phyloP scores from a whole-genome alignment of 1,140 invertebrate species.

The Lepidurus apus region DNA sequence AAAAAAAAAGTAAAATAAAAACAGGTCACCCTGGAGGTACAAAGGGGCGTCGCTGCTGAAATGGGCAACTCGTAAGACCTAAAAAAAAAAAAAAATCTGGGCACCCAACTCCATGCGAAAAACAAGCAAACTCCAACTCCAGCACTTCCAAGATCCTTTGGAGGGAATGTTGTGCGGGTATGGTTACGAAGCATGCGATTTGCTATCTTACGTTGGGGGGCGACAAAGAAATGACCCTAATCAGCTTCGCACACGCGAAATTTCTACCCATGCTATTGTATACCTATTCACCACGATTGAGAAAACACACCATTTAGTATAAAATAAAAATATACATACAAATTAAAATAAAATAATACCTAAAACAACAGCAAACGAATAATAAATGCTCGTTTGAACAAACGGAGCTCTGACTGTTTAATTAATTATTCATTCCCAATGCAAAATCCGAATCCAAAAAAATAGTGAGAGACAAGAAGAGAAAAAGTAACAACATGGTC shows the following conservation, averaged over 20 bases:
- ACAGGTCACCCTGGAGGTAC: background rate
- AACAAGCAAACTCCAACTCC: background rate
- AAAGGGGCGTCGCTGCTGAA: slow-evolving; percentile 17
- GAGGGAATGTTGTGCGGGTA: background rate
- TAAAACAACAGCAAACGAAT: no score
- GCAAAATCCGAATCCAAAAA: background rate
- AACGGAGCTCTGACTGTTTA: background rate
- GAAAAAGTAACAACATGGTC: background rate
- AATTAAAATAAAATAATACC: no score
- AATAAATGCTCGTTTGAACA: no score
- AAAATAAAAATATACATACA: background rate
- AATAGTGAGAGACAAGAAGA: background rate
- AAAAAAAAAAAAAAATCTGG: background rate
- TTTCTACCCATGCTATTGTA: no score
- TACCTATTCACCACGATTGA: no score
- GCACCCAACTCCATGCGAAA: background rate
- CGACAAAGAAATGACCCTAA: no score
- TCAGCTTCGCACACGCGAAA: no score
- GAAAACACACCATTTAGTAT: background rate
- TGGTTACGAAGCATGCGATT: background rate
- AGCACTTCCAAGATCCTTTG: background rate
- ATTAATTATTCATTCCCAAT: slow-evolving; percentile 7
- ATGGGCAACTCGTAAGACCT: background rate
- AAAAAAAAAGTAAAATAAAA: background rate
- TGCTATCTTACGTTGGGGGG: no score